Conservation (phyloP, 2,797 vertebrate species). For the Todus mexicanus region DNA sequence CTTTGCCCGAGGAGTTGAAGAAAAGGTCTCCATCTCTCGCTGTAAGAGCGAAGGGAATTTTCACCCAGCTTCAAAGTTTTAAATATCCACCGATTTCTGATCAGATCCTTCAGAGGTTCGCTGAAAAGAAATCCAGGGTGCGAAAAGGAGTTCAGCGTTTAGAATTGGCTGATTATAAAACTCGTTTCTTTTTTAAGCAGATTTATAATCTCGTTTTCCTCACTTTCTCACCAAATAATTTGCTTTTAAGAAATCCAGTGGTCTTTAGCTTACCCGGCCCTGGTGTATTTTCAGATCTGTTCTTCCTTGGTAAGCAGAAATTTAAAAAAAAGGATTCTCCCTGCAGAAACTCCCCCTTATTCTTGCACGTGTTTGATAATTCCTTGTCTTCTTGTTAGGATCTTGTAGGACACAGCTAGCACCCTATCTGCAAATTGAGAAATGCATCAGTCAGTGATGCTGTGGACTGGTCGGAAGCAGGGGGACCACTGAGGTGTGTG, state of each 20-base stretch:
- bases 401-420: background rate
- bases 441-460: background rate
- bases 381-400: background rate
- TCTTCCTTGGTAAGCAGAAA: background rate
- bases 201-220: background rate
- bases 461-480: background rate
- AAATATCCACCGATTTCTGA: background rate
- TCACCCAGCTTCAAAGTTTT: background rate
- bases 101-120: background rate
- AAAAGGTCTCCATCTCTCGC: background rate
- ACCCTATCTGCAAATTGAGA: background rate
- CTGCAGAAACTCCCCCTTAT: background rate
- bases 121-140: background rate
- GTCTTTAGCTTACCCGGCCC: background rate
- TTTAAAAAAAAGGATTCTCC: background rate
- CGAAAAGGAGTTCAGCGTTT: background rate
- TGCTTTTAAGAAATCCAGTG: background rate
- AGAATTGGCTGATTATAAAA: background rate
- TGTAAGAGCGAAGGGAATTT: background rate
- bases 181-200: background rate
- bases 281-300: background rate
- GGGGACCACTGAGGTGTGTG: background rate
- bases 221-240: background rate
- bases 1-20: background rate
- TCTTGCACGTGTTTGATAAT: rapidly evolving